Evolutionary conservation across 2,888 invertebrate genomes (phyloP).

Genomic region (Pterostichus niger): DNA sequence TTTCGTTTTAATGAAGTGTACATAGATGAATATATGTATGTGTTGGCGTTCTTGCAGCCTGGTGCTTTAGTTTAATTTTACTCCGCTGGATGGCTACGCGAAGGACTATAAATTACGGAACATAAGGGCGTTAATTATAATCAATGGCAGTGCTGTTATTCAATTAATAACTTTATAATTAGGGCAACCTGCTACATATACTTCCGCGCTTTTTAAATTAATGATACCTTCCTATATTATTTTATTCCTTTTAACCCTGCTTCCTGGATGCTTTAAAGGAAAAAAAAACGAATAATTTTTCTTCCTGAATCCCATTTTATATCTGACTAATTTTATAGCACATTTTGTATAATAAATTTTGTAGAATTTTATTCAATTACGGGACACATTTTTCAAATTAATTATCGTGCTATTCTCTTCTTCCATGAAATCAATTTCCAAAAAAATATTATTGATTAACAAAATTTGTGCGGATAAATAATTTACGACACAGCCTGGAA

Average conservation of each 20-base stretch:
- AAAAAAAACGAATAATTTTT: slow-evolving; percentile 16
- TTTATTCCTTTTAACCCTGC: slow-evolving; percentile 49
- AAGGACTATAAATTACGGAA: slow-evolving; percentile 62
- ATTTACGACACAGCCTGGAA: background rate
- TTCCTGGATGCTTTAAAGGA: slow-evolving; percentile 6
- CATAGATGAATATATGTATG: slow-evolving; percentile 50
- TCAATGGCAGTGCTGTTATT: slow-evolving; percentile 60
- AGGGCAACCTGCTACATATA: slow-evolving; percentile 53
- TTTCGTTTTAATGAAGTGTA: slow-evolving; percentile 53
- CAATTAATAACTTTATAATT: slow-evolving; percentile 66
- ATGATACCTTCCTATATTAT: slow-evolving; percentile 50
- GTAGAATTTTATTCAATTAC: slow-evolving; percentile 8
- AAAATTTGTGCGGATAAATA: background rate
- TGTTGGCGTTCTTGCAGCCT: slow-evolving; percentile 30
- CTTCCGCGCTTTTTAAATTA: slow-evolving; percentile 61
- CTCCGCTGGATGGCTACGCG: slow-evolving; percentile 33
- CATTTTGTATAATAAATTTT: slow-evolving; percentile 37
- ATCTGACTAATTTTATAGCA: background rate
- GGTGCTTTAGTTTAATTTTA: slow-evolving; percentile 62
- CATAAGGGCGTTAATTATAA: slow-evolving; percentile 65
- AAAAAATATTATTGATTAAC: slow-evolving; percentile 4
- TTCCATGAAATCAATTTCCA: background rate
- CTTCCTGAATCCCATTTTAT: slow-evolving; percentile 3
- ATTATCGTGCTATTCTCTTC: background rate
- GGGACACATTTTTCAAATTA: background rate